Percentiles rank a stretch among this genome's conserved stretches.
Evolutionary conservation across 2,888 invertebrate genomes (phyloP).

Genomic region (Cephus pulcher): DNA sequence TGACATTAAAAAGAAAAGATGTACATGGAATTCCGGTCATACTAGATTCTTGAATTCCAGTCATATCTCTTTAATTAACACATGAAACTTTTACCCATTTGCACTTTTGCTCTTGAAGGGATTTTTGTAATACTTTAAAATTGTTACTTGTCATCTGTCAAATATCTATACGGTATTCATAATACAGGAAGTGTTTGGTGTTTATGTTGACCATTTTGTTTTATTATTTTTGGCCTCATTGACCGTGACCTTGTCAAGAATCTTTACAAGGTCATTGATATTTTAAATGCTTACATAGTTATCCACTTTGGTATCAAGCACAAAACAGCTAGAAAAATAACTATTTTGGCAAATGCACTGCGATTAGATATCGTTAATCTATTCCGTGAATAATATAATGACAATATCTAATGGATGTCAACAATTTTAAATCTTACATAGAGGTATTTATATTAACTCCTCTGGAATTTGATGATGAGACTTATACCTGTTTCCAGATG

Average conservation of each 20-base stretch:
- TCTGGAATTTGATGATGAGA: not conserved
- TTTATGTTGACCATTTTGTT: not conserved
- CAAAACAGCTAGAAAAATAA: not conserved
- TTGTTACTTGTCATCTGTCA: not conserved
- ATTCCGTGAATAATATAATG: not conserved
- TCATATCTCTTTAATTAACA: not conserved
- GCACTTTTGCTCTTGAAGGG: not conserved
- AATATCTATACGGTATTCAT: not conserved
- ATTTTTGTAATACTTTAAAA: not conserved
- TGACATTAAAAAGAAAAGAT: not conserved
- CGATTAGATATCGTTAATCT: not conserved
- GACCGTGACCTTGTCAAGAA: not conserved
- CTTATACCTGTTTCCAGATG: not conserved
- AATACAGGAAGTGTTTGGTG: not conserved
- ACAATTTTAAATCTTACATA: not conserved
- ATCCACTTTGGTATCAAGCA: not conserved
- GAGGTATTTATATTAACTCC: not conserved
- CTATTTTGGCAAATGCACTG: not conserved
- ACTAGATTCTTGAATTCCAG: not conserved
- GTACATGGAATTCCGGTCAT: not conserved
- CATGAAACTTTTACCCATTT: not conserved
- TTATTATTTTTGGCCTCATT: not conserved
- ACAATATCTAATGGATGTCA: not conserved
- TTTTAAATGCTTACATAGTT: not conserved
- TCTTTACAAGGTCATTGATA: not conserved